These are phyloP conservation scores for Bettongia penicillata DNA, from an alignment of 2,113 vertebrate species.

Conservation along the genomic window DNA sequence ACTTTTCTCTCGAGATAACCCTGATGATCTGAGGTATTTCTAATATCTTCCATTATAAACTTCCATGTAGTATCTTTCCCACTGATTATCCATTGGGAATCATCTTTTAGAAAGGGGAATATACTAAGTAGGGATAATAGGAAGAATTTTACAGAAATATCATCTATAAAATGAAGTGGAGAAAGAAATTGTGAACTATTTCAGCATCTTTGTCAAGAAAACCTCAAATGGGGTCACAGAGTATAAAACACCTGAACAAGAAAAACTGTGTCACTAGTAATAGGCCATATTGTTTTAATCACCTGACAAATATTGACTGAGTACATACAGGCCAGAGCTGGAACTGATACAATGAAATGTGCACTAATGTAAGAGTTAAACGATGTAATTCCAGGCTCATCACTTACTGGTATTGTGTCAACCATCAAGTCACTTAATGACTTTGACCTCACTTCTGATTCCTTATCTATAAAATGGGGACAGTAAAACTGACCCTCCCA, in stretches of 20 bases:
- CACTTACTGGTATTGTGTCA: neutral
- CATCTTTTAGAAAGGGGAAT: neutral
- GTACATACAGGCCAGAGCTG: neutral
- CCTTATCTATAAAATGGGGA: neutral
- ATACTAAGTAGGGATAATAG: neutral
- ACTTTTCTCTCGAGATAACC: neutral
- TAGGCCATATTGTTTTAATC: neutral
- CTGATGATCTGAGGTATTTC: neutral
- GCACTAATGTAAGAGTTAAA: neutral
- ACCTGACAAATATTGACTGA: neutral
- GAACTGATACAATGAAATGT: neutral
- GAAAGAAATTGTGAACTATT: too few relatives aligned
- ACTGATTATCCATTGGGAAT: neutral
- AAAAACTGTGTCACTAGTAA: neutral
- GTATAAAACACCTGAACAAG: too few relatives aligned
- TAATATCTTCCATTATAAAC: neutral
- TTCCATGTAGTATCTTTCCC: neutral
- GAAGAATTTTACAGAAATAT: neutral
- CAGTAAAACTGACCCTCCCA: neutral
- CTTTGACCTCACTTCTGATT: slow-evolving; percentile 1
- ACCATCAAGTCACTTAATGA: neutral
- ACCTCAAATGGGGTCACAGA: too few relatives aligned
- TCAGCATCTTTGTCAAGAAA: too few relatives aligned
- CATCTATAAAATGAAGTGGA: too few relatives aligned
- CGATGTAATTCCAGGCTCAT: neutral